These are phyloP conservation scores for Paracanthobrama guichenoti DNA, from an alignment of 2,113 vertebrate species.

Conservation along the genomic window DNA sequence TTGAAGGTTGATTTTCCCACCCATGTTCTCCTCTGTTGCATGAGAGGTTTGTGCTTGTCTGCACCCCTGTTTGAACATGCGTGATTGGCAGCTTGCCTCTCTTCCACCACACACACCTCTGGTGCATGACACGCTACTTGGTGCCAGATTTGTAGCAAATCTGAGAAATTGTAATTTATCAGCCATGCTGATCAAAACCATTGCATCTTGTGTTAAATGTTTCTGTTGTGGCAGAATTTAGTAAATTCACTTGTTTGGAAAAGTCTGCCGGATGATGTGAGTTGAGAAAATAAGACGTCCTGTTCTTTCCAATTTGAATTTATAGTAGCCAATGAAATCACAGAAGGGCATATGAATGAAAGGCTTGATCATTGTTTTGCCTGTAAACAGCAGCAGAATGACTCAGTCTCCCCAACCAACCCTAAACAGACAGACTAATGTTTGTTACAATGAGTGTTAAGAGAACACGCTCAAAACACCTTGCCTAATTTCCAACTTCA, in stretches of 20 bases:
- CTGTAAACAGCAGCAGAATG: background rate
- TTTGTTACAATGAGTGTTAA: background rate
- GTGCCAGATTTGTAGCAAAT: background rate
- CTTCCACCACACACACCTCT: background rate
- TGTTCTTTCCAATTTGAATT: conserved; percentile 3
- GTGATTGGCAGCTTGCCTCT: background rate
- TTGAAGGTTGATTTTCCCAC: background rate
- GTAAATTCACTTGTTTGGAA: background rate
- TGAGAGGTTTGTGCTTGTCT: background rate
- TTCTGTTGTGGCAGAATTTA: background rate
- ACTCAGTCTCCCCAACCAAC: background rate
- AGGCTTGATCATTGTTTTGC: conserved; percentile 16
- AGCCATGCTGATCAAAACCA: background rate
- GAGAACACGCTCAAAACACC: background rate
- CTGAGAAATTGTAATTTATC: background rate
- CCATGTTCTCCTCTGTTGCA: conserved; percentile 2
- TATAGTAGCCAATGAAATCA: conserved; percentile 5
- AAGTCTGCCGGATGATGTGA: background rate
- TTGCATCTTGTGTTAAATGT: background rate
- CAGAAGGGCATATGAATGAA: background rate
- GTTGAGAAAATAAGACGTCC: background rate
- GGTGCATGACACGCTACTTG: background rate
- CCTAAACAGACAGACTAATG: background rate
- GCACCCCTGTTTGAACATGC: background rate
- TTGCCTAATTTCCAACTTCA: background rate